These are phyloP conservation scores for Dicerorhinus sumatrensis DNA, from an alignment of 2,113 vertebrate genomes.

Conservation along the genomic window DNA sequence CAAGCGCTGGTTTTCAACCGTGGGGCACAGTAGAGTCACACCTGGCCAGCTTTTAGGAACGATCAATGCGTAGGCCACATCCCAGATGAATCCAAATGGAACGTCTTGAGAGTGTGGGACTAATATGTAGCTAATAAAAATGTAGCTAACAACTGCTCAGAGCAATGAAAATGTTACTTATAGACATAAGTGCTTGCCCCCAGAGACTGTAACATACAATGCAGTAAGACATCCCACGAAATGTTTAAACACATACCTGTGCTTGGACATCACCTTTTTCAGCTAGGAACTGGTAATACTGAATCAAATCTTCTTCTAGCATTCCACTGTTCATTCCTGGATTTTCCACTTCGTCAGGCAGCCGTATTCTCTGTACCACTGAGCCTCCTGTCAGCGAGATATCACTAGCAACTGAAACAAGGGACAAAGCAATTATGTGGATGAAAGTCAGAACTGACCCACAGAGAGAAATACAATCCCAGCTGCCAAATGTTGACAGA, in stretches of 20 bases:
- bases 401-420: slow-evolving; percentile 94
- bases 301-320: slow-evolving; percentile 98
- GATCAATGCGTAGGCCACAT: background rate
- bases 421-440: background rate
- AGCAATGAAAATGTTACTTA: background rate
- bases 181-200: background rate
- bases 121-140: background rate
- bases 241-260: slow-evolving; percentile 89
- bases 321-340: slow-evolving; percentile 97
- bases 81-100: background rate
- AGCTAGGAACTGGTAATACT: slow-evolving; percentile 99
- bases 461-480: background rate
- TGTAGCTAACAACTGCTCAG: background rate
- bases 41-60: background rate
- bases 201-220: background rate
- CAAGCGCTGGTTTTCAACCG: background rate
- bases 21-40: background rate
- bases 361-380: slow-evolving; percentile 96
- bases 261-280: slow-evolving; percentile 99
- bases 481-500: background rate
- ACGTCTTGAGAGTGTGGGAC: background rate
- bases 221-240: background rate
- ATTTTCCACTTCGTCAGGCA: slow-evolving; percentile 97
- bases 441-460: background rate
- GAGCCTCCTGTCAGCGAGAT: slow-evolving; percentile 97